Evolutionary conservation across 2,888 invertebrate species (phyloP), one percentile per base, ranked within the genome.

Genomic region (Ramazzottius varieornatus): DNA sequence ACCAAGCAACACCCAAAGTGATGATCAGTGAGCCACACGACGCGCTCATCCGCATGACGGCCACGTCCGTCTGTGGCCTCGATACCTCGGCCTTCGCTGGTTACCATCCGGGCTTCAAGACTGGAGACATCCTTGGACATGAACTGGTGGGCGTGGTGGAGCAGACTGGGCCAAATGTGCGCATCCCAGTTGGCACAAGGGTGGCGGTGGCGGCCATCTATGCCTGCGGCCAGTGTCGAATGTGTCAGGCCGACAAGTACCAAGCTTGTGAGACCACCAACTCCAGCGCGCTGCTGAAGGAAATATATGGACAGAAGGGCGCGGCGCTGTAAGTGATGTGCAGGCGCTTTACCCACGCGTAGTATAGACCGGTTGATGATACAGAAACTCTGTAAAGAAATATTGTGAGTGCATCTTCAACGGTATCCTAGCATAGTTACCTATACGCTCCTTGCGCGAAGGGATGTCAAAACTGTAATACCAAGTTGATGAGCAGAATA

Each of bases 41-140:
- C 40, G 32, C 63, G 32, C 32, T 68, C 33, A 46, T 68, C n/a
- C 66, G 54, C 33, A 46, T 68, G 1, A 68, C 68, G 8, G 68
- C 68, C 33, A 67, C 68, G 29, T 33, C 68, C 1, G 68, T 68
- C 63, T 68, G 68, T 46, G 68, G 68, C 32, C 65, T 66, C 1
- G 68, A 68, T 63, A 63, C 68, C 32, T 66, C 67, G 64, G 32
- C 68, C 1, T 67, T 46, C 46, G 46, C 65, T 4, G 68, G 68
- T 24, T 65, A 33, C 1, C 32, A 66, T 29, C 64, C 64, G 32
- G 68, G 68, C 2, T 67, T 68, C 33, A 66, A 68, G 32, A 40
- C 63, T 66, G 54, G 66, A 46, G 68, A 68, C 64, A 32, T 63
- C 24, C 32, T 68, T n/a, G 64, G 65, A 20, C 68, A 67, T 24